A percentile compares a stretch with the other conserved stretches of the same genome.
phyloP scores from a whole-genome alignment of 64 coral and sea anemone genomes.

The Acropora tenuis region DNA sequence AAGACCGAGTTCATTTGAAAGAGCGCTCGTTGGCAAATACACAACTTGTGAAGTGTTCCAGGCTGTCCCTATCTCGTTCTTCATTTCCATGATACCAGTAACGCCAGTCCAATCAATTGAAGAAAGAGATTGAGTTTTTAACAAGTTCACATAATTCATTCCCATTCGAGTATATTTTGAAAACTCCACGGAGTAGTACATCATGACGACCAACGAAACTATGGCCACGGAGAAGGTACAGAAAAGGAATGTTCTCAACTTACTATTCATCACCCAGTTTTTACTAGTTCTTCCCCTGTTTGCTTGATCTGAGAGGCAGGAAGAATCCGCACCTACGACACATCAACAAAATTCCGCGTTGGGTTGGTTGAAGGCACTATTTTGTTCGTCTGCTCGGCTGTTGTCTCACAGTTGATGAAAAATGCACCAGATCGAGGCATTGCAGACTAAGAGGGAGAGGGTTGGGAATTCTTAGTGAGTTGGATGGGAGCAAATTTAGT shows the following conservation, averaged over 20 bases:
- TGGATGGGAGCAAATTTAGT: too few relatives aligned
- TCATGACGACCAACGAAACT: constrained; percentile 11
- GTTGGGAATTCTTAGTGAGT: too few relatives aligned
- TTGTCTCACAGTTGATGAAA: too few relatives aligned
- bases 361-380: too few relatives aligned
- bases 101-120: background rate
- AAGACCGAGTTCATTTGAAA: background rate
- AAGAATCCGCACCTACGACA: too few relatives aligned
- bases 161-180: background rate
- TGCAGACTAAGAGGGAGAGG: too few relatives aligned
- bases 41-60: background rate
- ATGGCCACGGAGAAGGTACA: constrained; percentile 17
- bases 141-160: background rate
- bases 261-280: background rate
- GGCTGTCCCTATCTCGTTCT: background rate
- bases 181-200: constrained; percentile 11
- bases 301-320: background rate
- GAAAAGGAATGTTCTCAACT: constrained; percentile 6
- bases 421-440: too few relatives aligned
- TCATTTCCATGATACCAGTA: too few relatives aligned
- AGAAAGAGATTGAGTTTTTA: background rate
- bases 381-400: too few relatives aligned
- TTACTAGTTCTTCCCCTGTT: background rate
- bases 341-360: too few relatives aligned
- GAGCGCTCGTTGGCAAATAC: background rate